These are phyloP conservation scores for Trichopoda pennipes DNA, from an alignment of 2,888 invertebrate genomes.

Conservation along the genomic window DNA sequence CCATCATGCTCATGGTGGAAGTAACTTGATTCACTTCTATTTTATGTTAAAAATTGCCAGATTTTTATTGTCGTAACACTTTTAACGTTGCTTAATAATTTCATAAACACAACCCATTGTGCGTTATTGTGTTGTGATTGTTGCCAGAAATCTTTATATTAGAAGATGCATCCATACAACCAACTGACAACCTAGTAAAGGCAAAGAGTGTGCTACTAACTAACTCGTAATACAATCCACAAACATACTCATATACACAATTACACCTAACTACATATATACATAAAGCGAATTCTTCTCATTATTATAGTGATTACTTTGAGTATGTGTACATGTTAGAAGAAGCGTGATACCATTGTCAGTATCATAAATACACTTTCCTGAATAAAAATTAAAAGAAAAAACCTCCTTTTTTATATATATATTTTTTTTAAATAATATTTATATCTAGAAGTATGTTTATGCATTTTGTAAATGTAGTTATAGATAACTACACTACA, in stretches of 20 bases:
- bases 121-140: constrained; percentile 5
- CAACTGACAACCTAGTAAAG: constrained; percentile 27
- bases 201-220: constrained; percentile 20
- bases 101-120: constrained; percentile 12
- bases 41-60: too few relatives aligned
- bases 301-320: background rate
- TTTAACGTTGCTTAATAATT: too few relatives aligned
- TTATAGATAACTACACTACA: background rate
- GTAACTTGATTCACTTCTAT: too few relatives aligned
- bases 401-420: constrained; percentile 35
- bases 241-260: background rate
- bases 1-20: too few relatives aligned
- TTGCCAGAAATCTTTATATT: constrained; percentile 41
- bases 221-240: background rate
- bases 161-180: constrained; percentile 59
- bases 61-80: too few relatives aligned
- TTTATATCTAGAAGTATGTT: constrained; percentile 17
- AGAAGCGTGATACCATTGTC: background rate
- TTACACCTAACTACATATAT: too few relatives aligned
- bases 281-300: background rate
- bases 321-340: background rate
- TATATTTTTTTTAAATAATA: background rate
- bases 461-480: constrained; percentile 5
- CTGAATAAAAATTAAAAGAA: background rate
- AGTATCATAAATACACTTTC: constrained; percentile 25